phyloP scores from a whole-genome alignment of 1,140 invertebrate genomes.

The Zaprionus kolodkinae region DNA sequence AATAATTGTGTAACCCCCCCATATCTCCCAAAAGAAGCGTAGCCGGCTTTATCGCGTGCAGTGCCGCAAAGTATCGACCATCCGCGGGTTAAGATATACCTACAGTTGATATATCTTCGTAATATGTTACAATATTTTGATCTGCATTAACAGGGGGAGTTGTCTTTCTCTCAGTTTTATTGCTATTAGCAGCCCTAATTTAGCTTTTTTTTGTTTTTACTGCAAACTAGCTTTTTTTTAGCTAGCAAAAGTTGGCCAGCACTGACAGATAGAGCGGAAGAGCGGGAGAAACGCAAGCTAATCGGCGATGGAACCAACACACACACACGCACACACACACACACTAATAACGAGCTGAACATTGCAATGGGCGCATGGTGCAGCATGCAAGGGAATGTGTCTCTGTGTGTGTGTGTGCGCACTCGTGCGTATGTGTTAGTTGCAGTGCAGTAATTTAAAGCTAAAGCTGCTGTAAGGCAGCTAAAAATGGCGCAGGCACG shows the following conservation, averaged over 20 bases:
- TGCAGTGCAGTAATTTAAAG: constrained; percentile 64
- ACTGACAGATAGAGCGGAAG: background rate
- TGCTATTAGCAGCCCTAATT: no score
- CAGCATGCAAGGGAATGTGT: constrained; percentile 22
- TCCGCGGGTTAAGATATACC: no score
- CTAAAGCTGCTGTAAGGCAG: constrained; percentile 63
- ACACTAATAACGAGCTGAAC: background rate
- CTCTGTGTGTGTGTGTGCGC: constrained; percentile 4
- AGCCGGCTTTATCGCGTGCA: no score
- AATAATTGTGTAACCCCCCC: no score
- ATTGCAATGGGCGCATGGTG: constrained; percentile 39
- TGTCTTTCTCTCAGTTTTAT: background rate
- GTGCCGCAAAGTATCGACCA: no score
- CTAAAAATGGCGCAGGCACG: constrained; percentile 61
- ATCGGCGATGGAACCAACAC: background rate
- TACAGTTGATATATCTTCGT: no score
- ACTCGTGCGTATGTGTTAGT: constrained; percentile 4
- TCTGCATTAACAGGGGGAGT: no score
- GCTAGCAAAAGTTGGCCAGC: background rate
- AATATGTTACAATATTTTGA: no score
- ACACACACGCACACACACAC: background rate
- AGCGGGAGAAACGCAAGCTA: background rate
- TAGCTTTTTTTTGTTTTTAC: background rate
- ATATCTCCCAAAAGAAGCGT: no score
- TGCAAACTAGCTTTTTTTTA: background rate